Base-by-base conservation (phyloP, 1,140 invertebrate species). In the Cotesia glomerata region DNA sequence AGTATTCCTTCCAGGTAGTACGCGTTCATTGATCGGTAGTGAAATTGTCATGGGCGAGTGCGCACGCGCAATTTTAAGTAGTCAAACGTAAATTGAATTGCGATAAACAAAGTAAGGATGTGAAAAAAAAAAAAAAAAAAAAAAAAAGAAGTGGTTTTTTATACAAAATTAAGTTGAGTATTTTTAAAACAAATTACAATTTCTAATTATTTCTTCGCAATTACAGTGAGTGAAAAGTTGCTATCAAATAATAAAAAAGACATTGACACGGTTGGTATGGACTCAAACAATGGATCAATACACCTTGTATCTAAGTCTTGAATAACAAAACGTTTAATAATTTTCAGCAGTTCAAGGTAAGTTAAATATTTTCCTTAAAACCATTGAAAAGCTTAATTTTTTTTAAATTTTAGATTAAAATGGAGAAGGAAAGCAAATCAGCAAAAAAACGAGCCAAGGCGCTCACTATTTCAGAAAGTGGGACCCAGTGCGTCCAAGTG, bases 401-500 rank as follows among this genome's bases (percentile, higher is more conserved):
- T 0, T 0, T 9, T 7, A 0, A 45, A 45, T 18, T 32, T 68
- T 56, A 34, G n/a, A 51, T 68, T 18, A 86, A 85, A 83, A 83
- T 85, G 13, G 85, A 85, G 70, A 65, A 72, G 5, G 82, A 83
- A 7, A 76, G 78, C 14, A 82, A 85, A 52, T 69, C 56, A 36
- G 73, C 69, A n/a, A 67, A 49, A 56, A 58, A 77, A 16, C 74
- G 56, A 14, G 76, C 76, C 8, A 78, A 78, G 61, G 75, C 79
- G 61, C 72, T 71, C 0, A 54, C 75, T 1, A 74, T 36, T 4
- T 35, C 75, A 2, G 86, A 87, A 36, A 78, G 78, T 0, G 78
- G 74, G 4, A 86, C 85, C 0, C 86, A 87, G 16, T 83, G 86
- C 67, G 92, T 95, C 26, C 91, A 94, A 74, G 96, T 98, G 45